Evolutionary conservation across 2,797 vertebrate species (phyloP), one percentile per base, ranked within the genome.

Genomic region (Dendrocincla tyrannina): DNA sequence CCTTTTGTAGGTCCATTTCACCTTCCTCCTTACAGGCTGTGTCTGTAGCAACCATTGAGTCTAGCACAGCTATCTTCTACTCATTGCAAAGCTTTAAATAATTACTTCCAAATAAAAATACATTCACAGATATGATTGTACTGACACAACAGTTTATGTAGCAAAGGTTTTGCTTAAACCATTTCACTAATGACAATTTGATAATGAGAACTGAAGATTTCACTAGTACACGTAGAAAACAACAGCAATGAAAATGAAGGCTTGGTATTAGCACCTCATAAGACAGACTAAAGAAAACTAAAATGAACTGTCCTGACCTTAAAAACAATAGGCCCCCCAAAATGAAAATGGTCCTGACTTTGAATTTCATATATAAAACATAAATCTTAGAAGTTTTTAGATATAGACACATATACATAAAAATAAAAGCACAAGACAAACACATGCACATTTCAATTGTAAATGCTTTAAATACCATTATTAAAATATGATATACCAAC

Each of bases 401-500:
- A 55, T 7, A 5, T 14, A 32, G 32, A 35, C 20, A 80, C 7
- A 72, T 10, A 64, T 2, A 30, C 18, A 67, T 32, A 55, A 63
- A 70, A 87, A 62, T 18, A 47, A 37, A 80, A 46, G 5, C 32
- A 89, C 25, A 24, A 53, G 52, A 77, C 28, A 92, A 84, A 85
- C 18, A 77, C 22, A 11, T 50, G 50, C 53, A 89, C 55, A 55
- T 25, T 94, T 80, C 85, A 73, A 41, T 9, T 56, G 73, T 20
- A 89, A 89, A 70, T 70, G 47, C 73, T 94, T 72, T 84, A 95
- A 96, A 96, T 68, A 66, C 47, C 86, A 84, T 88, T 41, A 95
- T 75, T 91, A 93, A 93, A 96, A 92, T 88, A 93, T 18, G 62
- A 84, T 94, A 98, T 99, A 99, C 99, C 96, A 99, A 99, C 99